Percentiles rank a stretch among this genome's conserved stretches.
Conservation (phyloP, 2,888 invertebrate genomes). For the Epirrita christyi region DNA sequence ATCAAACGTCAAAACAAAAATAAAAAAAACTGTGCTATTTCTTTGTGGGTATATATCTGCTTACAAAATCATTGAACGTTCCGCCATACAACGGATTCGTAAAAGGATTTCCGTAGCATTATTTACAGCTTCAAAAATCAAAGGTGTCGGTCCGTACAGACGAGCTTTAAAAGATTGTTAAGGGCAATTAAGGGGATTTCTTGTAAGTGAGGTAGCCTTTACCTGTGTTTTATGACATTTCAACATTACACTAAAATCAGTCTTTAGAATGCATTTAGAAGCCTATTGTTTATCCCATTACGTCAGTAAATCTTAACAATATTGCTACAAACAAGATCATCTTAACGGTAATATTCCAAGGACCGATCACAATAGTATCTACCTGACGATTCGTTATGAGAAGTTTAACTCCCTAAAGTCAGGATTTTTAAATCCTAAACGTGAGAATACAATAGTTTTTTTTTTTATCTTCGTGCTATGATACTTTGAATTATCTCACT, state of each 20-base stretch:
- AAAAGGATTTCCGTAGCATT: slow-evolving; percentile 18
- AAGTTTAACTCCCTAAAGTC: slow-evolving; percentile 31
- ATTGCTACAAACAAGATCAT: slow-evolving; percentile 69
- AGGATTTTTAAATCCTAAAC: slow-evolving; percentile 37
- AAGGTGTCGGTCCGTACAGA: slow-evolving; percentile 48
- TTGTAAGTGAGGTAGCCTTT: slow-evolving; percentile 76
- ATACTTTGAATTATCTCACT: slow-evolving; percentile 5
- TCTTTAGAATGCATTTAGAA: slow-evolving; percentile 32
- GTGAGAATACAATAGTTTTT: slow-evolving; percentile 31
- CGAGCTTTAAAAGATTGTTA: slow-evolving; percentile 51
- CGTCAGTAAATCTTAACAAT: slow-evolving; percentile 70
- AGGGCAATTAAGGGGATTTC: slow-evolving; percentile 68
- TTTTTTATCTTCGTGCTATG: slow-evolving; percentile 23
- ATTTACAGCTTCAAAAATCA: slow-evolving; percentile 38
- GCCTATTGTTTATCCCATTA: slow-evolving; percentile 75
- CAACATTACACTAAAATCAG: slow-evolving; percentile 60
- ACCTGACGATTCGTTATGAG: slow-evolving; percentile 53
- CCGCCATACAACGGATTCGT: slow-evolving; percentile 8
- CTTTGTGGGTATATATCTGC: not conserved
- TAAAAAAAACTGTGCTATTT: no score
- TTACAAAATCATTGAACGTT: slow-evolving; percentile 7
- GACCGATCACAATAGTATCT: slow-evolving; percentile 56
- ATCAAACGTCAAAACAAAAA: no score
- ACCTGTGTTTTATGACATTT: slow-evolving; percentile 74
- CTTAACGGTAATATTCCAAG: slow-evolving; percentile 69